Conservation (phyloP, 2,113 vertebrate species). For the Rhinogobius similis region DNA sequence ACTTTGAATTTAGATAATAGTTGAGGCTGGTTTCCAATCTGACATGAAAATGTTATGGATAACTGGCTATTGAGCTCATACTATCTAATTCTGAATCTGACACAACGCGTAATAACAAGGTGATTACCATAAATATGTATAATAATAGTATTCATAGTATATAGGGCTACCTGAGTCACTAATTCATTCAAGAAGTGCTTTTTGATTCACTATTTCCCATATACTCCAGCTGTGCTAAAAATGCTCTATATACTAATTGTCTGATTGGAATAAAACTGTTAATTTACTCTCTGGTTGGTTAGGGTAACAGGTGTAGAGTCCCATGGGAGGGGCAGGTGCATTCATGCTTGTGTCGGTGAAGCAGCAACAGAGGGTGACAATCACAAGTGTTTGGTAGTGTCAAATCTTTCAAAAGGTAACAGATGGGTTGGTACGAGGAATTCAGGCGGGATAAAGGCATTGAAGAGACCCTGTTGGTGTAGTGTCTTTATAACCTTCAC, state of each 20-base stretch:
- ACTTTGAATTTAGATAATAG: conserved; percentile 24
- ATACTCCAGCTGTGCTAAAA: conserved; percentile 28
- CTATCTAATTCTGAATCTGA: conserved; percentile 23
- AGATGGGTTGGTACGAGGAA: conserved; percentile 25
- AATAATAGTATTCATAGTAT: conserved; percentile 22
- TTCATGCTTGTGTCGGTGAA: conserved; percentile 73
- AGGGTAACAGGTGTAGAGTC: conserved; percentile 24
- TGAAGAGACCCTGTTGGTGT: conserved; percentile 42
- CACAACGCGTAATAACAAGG: conserved; percentile 20
- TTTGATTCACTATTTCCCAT: conserved; percentile 11
- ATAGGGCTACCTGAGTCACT: conserved; percentile 28
- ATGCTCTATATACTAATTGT: conserved; percentile 40
- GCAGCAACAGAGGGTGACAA: conserved; percentile 58
- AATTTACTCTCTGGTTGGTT: conserved; percentile 37
- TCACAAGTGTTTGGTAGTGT: conserved; percentile 38
- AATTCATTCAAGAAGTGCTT: conserved; percentile 33
- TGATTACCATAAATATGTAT: conserved; percentile 12
- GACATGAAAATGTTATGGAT: conserved; percentile 15
- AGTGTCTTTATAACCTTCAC: conserved; percentile 44
- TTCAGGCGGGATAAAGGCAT: conserved; percentile 39
- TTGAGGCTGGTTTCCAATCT: conserved; percentile 31
- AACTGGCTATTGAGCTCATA: conserved; percentile 12
- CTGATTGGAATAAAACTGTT: conserved; percentile 21
- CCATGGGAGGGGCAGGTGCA: conserved; percentile 37
- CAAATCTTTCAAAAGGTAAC: conserved; percentile 13